Percentiles rank a stretch among this genome's conserved stretches.
Conservation (phyloP, 2,888 invertebrate genomes). For the Mimachlamys varia region DNA sequence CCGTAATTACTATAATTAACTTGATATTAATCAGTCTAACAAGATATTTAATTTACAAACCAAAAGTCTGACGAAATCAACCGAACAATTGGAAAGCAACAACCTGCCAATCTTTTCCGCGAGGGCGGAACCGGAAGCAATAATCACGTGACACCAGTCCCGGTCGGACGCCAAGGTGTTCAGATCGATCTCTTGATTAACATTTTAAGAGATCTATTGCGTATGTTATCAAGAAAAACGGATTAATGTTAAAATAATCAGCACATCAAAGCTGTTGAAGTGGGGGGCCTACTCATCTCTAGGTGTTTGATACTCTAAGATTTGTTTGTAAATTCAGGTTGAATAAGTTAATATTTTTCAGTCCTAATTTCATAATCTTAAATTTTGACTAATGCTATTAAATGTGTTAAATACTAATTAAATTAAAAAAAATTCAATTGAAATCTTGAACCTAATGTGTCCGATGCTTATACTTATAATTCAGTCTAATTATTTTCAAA, state of each 20-base stretch:
- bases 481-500: too few species aligned
- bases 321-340: too few species aligned
- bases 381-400: too few species aligned
- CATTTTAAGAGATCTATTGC: not conserved
- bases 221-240: not conserved
- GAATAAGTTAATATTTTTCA: too few species aligned
- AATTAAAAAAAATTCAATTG: too few species aligned
- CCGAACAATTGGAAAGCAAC: conserved; percentile 16
- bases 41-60: conserved; percentile 52
- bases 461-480: too few species aligned
- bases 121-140: conserved; percentile 10
- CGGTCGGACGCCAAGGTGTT: conserved; percentile 27
- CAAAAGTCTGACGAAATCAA: conserved; percentile 30
- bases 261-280: not conserved
- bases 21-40: conserved; percentile 53
- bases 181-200: not conserved
- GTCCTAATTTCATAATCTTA: too few species aligned
- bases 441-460: too few species aligned
- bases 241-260: not conserved
- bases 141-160: conserved; percentile 27
- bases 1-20: conserved; percentile 53
- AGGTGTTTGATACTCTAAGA: too few species aligned
- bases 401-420: too few species aligned
- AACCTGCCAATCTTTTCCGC: not conserved
- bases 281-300: not conserved